Evolutionary conservation across 2,888 invertebrate genomes (phyloP).

Genomic region (Amphipoea oculea): DNA sequence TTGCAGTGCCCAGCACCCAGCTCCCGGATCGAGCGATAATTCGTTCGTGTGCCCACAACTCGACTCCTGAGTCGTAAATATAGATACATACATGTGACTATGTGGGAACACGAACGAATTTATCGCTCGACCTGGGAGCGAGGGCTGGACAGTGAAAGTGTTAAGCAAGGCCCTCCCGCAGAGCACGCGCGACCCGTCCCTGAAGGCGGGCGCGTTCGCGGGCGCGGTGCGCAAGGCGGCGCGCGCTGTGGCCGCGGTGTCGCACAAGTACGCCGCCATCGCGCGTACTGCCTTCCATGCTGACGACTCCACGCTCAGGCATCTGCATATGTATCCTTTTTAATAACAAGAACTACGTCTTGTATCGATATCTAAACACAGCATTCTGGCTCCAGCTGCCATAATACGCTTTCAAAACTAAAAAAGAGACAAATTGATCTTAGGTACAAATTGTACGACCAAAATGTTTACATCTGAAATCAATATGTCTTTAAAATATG

Average conservation of each 20-base stretch:
- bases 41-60: too few relatives aligned
- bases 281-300: slow-evolving; percentile 86
- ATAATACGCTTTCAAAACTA: neutral
- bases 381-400: neutral
- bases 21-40: too few relatives aligned
- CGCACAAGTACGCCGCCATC: slow-evolving; percentile 77
- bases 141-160: too few relatives aligned
- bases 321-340: slow-evolving; percentile 88
- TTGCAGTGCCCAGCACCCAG: too few relatives aligned
- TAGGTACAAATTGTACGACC: neutral
- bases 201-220: slow-evolving; percentile 81
- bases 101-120: too few relatives aligned
- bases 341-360: neutral
- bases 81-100: too few relatives aligned
- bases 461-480: neutral
- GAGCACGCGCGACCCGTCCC: slow-evolving; percentile 81
- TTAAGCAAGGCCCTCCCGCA: slow-evolving; percentile 45
- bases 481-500: neutral
- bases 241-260: slow-evolving; percentile 71
- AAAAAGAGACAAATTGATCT: neutral
- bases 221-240: slow-evolving; percentile 78
- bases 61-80: too few relatives aligned
- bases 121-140: too few relatives aligned
- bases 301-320: slow-evolving; percentile 80
- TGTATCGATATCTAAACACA: neutral